A percentile compares a stretch with the other conserved stretches of the same genome.
phyloP scores from a whole-genome alignment of 2,113 vertebrate genomes.

The Caretta caretta region DNA sequence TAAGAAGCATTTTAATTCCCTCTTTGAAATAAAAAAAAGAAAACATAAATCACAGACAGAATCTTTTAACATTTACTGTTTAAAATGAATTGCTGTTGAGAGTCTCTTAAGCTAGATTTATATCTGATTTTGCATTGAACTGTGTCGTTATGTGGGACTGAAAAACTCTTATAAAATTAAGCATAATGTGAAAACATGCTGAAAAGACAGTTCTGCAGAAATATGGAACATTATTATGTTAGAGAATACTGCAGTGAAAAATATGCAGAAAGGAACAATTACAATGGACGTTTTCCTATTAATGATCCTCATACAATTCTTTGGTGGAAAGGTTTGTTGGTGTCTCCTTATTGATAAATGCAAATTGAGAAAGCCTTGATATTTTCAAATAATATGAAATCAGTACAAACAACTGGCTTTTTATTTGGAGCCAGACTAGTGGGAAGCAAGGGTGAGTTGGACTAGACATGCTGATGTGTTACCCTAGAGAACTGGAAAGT shows the following conservation, averaged over 20 bases:
- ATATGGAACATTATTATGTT: slow-evolving; percentile 75
- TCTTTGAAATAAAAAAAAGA: slow-evolving; percentile 70
- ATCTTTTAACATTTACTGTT: slow-evolving; percentile 87
- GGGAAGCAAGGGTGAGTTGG: accelerated
- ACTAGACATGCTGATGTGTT: too few relatives aligned
- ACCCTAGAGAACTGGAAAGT: too few relatives aligned
- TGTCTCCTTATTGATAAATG: slow-evolving; percentile 45
- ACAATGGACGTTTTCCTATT: slow-evolving; percentile 74
- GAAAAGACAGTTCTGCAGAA: slow-evolving; percentile 84
- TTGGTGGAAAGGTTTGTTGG: slow-evolving; percentile 69
- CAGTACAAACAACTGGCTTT: background rate
- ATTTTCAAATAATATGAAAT: background rate
- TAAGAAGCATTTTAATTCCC: slow-evolving; percentile 61
- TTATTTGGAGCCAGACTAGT: accelerated
- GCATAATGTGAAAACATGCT: slow-evolving; percentile 85
- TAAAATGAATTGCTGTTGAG: slow-evolving; percentile 88
- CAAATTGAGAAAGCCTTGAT: slow-evolving; percentile 38
- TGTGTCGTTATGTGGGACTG: slow-evolving; percentile 82
- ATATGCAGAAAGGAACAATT: slow-evolving; percentile 77
- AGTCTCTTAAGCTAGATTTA: slow-evolving; percentile 89
- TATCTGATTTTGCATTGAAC: slow-evolving; percentile 86
- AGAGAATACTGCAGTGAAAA: slow-evolving; percentile 72
- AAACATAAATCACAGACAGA: slow-evolving; percentile 79
- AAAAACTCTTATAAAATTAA: slow-evolving; percentile 83
- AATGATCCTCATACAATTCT: slow-evolving; percentile 68